Conservation (phyloP, 53 echinoderm and acorn worm genomes). For the Stichopus horrens region DNA sequence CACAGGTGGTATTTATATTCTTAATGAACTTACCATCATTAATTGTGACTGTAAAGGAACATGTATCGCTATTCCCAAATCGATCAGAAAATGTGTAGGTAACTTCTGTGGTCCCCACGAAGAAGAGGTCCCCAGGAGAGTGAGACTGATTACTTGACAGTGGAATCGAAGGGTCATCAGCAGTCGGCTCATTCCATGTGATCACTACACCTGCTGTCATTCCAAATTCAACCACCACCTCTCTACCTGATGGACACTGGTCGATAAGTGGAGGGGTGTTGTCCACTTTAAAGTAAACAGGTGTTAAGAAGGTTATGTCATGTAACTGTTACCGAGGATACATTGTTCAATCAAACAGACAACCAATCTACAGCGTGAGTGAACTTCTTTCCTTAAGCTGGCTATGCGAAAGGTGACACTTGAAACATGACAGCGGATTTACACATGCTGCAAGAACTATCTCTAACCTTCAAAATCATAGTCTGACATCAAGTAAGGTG, state of each 20-base stretch:
- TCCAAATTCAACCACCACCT: slow-evolving; percentile 42
- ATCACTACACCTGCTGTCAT: background rate
- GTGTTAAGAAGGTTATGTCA: no score
- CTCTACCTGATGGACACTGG: slow-evolving; percentile 3
- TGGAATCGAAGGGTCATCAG: slow-evolving; percentile 13
- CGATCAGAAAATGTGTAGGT: slow-evolving; percentile 60
- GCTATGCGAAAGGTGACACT: no score
- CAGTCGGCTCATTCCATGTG: slow-evolving; percentile 20
- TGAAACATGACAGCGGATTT: no score
- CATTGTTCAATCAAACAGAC: no score
- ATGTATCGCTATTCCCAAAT: slow-evolving; percentile 57
- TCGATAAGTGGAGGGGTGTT: slow-evolving; percentile 27
- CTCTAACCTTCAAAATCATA: no score
- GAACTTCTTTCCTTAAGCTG: no score
- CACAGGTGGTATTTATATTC: no score
- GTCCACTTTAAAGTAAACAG: slow-evolving; percentile 23
- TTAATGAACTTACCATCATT: slow-evolving; percentile 35
- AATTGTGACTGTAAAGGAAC: slow-evolving; percentile 61
- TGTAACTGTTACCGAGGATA: no score
- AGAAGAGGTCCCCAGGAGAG: slow-evolving; percentile 45
- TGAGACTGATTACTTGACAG: background rate
- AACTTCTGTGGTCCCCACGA: slow-evolving; percentile 35
- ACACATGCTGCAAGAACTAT: no score
- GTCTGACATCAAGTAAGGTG: no score
- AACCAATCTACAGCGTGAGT: no score